Base-by-base conservation (phyloP, 92 coral and sea anemone species). In the Palythoa caribaeorum region DNA sequence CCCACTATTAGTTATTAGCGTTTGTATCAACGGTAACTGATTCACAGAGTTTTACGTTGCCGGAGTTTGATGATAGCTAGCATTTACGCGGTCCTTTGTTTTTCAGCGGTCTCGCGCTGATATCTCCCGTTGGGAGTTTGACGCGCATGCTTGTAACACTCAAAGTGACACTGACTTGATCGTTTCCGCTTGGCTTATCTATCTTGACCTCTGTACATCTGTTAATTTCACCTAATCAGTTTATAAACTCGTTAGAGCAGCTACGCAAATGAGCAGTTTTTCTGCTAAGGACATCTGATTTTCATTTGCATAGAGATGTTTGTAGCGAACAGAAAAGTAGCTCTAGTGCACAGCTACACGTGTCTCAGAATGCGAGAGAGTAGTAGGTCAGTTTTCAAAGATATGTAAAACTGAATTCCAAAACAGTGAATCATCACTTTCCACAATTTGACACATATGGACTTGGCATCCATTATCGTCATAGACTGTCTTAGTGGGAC, bases 191-290 rank as follows among this genome's bases (percentile, higher is more conserved):
- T 81, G 66, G 86, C 86, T 81, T 81, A 81, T 81, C 86, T 66
- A 81, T 81, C 86, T 81, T 81, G 86, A 81, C 86, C 86, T 81
- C 86, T 81, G 62, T 81, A 66, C 86, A 81, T 81, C 86, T 81
- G 86, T 81, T 81, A 81, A 81, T 81, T 81, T 81, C 86, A 39
- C 86, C 86, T 81, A 81, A 81, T 81, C 86, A 81, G 86, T 81
- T 81, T 81, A 81, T 81, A 81, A 66, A 81, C 76, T 81, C 86
- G 86, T 81, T 81, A 81, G 86, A 47, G 51, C 50, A 39, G 55
- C 86, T 20, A 19, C 86, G 66, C 14, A 81, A 81, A 48, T 48
- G 86, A 48, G 15, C 44, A 81, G 44, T 47, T 81, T 78, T 81
- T 81, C 60, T 66, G 48, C 60, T 81, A 6, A 9, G 54, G 40